phyloP scores from a whole-genome alignment of 2,797 vertebrate species.

The Rhinella marina region DNA sequence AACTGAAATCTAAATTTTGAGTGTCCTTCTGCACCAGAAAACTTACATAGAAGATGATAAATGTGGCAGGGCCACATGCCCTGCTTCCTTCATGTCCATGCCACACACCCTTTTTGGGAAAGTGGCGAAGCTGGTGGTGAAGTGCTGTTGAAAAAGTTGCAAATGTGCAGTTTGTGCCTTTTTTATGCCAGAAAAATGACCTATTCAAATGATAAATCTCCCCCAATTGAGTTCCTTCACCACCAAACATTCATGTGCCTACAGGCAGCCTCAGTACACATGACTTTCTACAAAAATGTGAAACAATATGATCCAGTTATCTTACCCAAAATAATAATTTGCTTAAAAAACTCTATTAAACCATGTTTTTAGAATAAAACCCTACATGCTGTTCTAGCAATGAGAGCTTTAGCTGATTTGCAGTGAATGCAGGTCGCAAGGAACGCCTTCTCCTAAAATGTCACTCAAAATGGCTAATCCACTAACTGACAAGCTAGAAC shows the following conservation, averaged over 20 bases:
- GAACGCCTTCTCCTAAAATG: not conserved
- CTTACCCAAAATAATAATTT: not conserved
- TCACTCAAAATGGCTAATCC: constrained; percentile 7
- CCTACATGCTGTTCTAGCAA: not conserved
- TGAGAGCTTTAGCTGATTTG: not conserved
- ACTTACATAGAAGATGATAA: no score
- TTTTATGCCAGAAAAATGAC: no score
- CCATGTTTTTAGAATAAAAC: not conserved
- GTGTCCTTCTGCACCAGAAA: no score
- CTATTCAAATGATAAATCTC: no score
- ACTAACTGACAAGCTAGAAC: constrained; percentile 19
- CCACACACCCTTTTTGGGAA: no score
- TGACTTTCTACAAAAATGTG: not conserved
- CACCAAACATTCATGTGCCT: not conserved
- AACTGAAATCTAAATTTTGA: no score
- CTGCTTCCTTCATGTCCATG: no score
- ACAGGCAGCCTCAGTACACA: not conserved
- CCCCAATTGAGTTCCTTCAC: no score
- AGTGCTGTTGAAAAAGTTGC: no score
- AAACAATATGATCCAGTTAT: not conserved
- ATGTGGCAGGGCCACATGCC: no score
- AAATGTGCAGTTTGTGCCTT: no score
- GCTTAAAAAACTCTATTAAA: not conserved
- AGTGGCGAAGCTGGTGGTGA: no score
- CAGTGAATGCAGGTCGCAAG: not conserved